A percentile compares a stretch with the other conserved stretches of the same genome.
Evolutionary conservation across 2,797 vertebrate genomes (phyloP).

Genomic region (Arctocebus calabarensis): DNA sequence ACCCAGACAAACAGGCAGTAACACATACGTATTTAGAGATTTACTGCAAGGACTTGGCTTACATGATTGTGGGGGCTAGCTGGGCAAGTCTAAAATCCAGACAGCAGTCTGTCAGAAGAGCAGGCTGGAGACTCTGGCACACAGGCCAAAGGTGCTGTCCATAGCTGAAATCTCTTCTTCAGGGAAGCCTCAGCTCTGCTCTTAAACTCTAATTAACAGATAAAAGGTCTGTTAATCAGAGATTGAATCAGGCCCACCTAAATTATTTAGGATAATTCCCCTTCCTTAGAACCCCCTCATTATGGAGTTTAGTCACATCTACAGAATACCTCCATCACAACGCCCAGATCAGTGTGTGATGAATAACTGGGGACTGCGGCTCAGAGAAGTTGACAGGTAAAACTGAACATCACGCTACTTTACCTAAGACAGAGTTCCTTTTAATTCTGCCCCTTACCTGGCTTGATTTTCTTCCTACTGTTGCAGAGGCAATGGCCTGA

Average conservation of each 20-base stretch:
- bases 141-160: not conserved
- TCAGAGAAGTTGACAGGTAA: not conserved
- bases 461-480: not conserved
- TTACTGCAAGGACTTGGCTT: not conserved
- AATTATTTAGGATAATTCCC: not conserved
- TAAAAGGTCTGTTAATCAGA: too few relatives aligned
- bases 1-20: not conserved
- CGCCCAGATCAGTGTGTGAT: not conserved
- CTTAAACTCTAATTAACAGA: not conserved
- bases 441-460: not conserved
- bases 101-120: not conserved
- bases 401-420: not conserved
- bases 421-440: not conserved
- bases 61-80: not conserved
- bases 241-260: not conserved
- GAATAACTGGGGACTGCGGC: not conserved
- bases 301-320: not conserved
- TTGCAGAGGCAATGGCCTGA: too few relatives aligned
- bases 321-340: not conserved
- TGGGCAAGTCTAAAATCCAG: not conserved
- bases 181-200: not conserved
- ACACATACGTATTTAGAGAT: not conserved
- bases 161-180: not conserved
- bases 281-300: not conserved
- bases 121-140: not conserved